phyloP scores from a whole-genome alignment of 2,888 invertebrate genomes.

The Muschampia plurimacula region DNA sequence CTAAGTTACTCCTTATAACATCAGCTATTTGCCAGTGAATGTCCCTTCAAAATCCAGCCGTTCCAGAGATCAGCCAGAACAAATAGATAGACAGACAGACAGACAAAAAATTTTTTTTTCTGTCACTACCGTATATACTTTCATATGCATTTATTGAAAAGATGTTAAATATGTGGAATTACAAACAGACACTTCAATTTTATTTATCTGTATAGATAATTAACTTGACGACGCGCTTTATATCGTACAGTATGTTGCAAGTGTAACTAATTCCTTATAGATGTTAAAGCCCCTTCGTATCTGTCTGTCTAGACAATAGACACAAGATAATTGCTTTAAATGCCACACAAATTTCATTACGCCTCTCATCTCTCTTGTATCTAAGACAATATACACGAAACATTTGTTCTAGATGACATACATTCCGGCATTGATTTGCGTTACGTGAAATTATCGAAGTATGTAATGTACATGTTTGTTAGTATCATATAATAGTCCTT shows the following conservation, averaged over 20 bases:
- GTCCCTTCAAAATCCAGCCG: too few species aligned
- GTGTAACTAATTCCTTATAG: constrained; percentile 1
- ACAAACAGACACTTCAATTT: too few species aligned
- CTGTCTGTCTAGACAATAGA: constrained; percentile 58
- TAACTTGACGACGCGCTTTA: background rate
- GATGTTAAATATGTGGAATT: too few species aligned
- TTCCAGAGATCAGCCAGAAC: too few species aligned
- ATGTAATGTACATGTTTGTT: background rate
- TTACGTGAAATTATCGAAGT: background rate
- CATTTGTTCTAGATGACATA: background rate
- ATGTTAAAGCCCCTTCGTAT: constrained; percentile 30
- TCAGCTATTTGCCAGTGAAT: too few species aligned
- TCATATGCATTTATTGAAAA: too few species aligned
- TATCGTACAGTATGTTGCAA: background rate
- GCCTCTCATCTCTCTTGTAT: constrained; percentile 1
- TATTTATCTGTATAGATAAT: too few species aligned
- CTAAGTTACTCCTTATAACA: too few species aligned
- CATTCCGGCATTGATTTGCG: background rate
- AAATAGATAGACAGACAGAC: too few species aligned
- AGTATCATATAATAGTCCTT: too few species aligned
- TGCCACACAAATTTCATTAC: constrained; percentile 50
- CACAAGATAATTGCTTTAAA: constrained; percentile 58
- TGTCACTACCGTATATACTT: too few species aligned
- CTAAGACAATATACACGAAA: background rate
- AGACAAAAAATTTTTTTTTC: too few species aligned